Evolutionary conservation across 2,797 vertebrate species (phyloP).

Genomic region (Moxostoma hubbsi): DNA sequence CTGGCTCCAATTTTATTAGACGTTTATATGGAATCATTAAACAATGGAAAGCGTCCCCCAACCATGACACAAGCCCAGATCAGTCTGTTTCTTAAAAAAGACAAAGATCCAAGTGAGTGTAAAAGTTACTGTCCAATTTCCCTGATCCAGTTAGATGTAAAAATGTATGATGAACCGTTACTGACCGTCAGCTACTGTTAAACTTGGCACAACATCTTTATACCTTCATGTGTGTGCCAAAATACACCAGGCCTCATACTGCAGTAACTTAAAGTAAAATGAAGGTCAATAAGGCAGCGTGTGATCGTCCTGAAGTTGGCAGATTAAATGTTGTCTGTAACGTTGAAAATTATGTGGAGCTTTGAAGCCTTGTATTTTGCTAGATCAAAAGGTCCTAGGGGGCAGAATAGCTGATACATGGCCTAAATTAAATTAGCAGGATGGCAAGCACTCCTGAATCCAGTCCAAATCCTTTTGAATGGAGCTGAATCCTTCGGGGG

Average conservation of each 20-base stretch:
- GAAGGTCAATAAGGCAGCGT: neutral
- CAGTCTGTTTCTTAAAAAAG: too few species aligned
- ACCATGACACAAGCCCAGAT: too few species aligned
- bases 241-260: neutral
- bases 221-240: neutral
- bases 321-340: constrained; percentile 27
- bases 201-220: neutral
- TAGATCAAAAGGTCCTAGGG: neutral
- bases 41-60: too few species aligned
- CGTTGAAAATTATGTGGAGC: constrained; percentile 10
- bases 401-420: constrained; percentile 21
- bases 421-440: constrained; percentile 54
- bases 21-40: too few species aligned
- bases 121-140: too few species aligned
- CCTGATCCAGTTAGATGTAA: too few species aligned
- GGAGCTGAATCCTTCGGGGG: constrained; percentile 18
- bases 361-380: constrained; percentile 33
- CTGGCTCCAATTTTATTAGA: too few species aligned
- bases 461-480: constrained; percentile 24
- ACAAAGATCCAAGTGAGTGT: too few species aligned
- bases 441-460: constrained; percentile 46
- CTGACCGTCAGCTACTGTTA: neutral
- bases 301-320: neutral
- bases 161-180: neutral
- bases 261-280: neutral